Evolutionary conservation across 2,113 vertebrate species (phyloP).

Genomic region (Oxyruncus cristatus): DNA sequence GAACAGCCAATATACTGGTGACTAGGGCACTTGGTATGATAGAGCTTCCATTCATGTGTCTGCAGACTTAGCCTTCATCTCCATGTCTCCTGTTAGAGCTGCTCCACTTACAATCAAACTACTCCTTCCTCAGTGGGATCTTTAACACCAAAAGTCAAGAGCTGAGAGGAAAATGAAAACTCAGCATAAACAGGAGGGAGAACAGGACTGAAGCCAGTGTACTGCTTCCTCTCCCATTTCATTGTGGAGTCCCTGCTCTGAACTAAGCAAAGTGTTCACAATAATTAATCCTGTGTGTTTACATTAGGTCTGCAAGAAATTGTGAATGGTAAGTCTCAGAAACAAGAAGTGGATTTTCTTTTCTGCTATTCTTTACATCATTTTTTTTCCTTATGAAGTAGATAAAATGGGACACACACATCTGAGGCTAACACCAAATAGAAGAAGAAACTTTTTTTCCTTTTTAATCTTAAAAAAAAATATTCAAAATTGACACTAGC

Average conservation of each 20-base stretch:
- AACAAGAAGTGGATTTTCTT: background rate
- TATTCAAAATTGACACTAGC: background rate
- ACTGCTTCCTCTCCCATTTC: background rate
- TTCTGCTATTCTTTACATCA: background rate
- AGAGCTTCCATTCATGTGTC: background rate
- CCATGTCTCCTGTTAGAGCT: background rate
- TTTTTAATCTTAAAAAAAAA: background rate
- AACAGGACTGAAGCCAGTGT: background rate
- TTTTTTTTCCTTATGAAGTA: background rate
- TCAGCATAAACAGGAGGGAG: background rate
- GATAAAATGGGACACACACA: background rate
- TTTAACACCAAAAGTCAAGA: background rate
- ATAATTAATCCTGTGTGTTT: too few relatives aligned
- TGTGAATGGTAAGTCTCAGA: background rate
- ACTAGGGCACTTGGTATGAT: background rate
- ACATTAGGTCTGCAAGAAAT: background rate
- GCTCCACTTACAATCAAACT: background rate
- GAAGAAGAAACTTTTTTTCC: background rate
- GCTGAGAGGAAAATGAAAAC: background rate
- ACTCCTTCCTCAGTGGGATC: background rate
- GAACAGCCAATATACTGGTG: background rate
- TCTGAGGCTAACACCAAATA: background rate
- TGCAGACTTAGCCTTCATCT: background rate
- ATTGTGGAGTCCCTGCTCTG: background rate
- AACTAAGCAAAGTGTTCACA: background rate